Conservation (phyloP, 2,113 vertebrate species). For the Vanacampus margaritifer region DNA sequence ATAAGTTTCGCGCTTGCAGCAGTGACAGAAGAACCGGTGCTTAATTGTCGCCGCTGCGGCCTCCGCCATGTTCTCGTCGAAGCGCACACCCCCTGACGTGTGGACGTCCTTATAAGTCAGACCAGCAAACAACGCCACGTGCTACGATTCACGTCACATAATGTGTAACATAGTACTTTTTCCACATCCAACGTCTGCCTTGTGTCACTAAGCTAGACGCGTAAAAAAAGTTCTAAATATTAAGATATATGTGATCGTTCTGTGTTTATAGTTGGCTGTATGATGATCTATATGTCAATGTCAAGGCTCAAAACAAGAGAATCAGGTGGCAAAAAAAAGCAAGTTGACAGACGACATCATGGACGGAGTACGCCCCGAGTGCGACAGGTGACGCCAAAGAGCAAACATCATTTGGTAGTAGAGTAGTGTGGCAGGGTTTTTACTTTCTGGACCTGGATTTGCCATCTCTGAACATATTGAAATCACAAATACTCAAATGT, state of each 20-base stretch:
- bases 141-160: background rate
- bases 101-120: conserved; percentile 41
- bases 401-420: too few relatives aligned
- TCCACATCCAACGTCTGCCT: background rate
- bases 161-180: too few relatives aligned
- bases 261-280: background rate
- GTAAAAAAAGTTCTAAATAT: too few relatives aligned
- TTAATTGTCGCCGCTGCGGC: conserved; percentile 77
- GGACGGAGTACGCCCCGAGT: conserved; percentile 13
- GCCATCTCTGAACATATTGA: too few relatives aligned
- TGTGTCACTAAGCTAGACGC: background rate
- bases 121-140: background rate
- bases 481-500: too few relatives aligned
- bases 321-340: background rate
- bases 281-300: background rate
- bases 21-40: conserved; percentile 89
- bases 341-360: background rate
- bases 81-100: conserved; percentile 52
- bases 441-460: too few relatives aligned
- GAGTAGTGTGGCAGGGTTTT: too few relatives aligned
- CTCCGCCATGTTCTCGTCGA: conserved; percentile 83
- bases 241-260: too few relatives aligned
- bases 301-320: background rate
- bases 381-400: conserved; percentile 35
- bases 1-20: conserved; percentile 86